These are phyloP conservation scores for Zaprionus davidi DNA, from an alignment of 1,140 invertebrate species.

Conservation along the genomic window DNA sequence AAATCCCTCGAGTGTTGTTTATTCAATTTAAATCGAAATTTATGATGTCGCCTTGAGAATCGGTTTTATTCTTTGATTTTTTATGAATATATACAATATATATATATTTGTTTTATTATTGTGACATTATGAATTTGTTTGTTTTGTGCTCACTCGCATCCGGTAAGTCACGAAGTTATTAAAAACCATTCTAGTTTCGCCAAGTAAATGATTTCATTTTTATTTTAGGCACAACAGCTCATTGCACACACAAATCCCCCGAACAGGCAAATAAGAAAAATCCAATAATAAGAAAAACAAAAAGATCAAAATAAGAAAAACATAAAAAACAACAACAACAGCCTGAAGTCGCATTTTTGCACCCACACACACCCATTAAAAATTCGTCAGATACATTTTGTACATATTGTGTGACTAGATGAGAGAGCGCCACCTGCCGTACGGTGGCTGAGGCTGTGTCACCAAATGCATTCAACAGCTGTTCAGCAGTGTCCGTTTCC, in stretches of 20 bases:
- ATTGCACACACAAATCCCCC: slow-evolving; percentile 41
- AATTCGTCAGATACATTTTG: slow-evolving; percentile 50
- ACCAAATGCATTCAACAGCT: slow-evolving; percentile 50
- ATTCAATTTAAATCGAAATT: slow-evolving; percentile 70
- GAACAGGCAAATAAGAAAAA: slow-evolving; percentile 23
- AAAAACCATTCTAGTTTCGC: slow-evolving; percentile 58
- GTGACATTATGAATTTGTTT: slow-evolving; percentile 49
- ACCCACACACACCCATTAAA: slow-evolving; percentile 41
- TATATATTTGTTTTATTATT: slow-evolving; percentile 46
- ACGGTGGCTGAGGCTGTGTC: slow-evolving; percentile 34
- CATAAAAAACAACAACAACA: slow-evolving; percentile 44
- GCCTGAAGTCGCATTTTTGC: slow-evolving; percentile 55
- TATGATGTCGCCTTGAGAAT: slow-evolving; percentile 41
- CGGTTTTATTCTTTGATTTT: slow-evolving; percentile 43
- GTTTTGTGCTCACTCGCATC: slow-evolving; percentile 51
- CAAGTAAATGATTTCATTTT: slow-evolving; percentile 83
- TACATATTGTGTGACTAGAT: slow-evolving; percentile 26
- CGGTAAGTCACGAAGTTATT: slow-evolving; percentile 75
- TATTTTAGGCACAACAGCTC: slow-evolving; percentile 76
- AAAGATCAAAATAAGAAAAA: slow-evolving; percentile 26
- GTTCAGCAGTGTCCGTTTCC: slow-evolving; percentile 44
- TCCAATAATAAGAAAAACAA: slow-evolving; percentile 27
- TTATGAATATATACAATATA: slow-evolving; percentile 26
- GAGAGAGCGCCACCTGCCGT: slow-evolving; percentile 44
- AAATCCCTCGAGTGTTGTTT: slow-evolving; percentile 67